Evolutionary conservation across 2,888 invertebrate species (phyloP).

Genomic region (Sminthurinus aureus): DNA sequence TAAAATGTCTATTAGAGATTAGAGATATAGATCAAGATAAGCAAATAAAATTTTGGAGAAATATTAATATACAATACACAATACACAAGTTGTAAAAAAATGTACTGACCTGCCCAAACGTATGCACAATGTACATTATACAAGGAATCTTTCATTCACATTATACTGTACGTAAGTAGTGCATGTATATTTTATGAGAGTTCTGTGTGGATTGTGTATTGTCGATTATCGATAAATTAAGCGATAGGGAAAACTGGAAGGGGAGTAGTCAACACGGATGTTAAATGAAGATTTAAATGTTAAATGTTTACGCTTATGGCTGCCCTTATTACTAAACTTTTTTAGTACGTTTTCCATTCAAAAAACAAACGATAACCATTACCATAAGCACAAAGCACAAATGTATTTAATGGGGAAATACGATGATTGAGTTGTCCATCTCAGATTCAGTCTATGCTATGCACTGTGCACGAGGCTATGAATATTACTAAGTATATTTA

Average conservation of each 20-base stretch:
- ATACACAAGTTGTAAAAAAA: too few species aligned
- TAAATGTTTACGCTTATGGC: conserved; percentile 32
- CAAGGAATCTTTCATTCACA: too few species aligned
- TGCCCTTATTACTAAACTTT: neutral
- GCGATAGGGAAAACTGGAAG: conserved; percentile 4
- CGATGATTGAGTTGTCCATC: neutral
- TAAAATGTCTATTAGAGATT: too few species aligned
- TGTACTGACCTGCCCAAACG: too few species aligned
- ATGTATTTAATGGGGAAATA: neutral
- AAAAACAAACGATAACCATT: neutral
- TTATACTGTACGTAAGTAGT: too few species aligned
- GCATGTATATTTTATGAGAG: too few species aligned
- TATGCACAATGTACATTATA: too few species aligned
- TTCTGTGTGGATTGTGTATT: neutral
- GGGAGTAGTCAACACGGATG: conserved; percentile 33
- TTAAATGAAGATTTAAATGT: conserved; percentile 38
- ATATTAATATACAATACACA: too few species aligned
- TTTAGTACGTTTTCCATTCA: too few species aligned
- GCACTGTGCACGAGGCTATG: neutral
- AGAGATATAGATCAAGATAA: too few species aligned
- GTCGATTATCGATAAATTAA: neutral
- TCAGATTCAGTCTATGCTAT: neutral
- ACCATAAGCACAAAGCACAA: neutral
- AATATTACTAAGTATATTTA: neutral
- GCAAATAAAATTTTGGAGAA: too few species aligned